Evolutionary conservation across 1,140 invertebrate species (phyloP), one percentile per base, ranked within the genome.

Genomic region (Brachionus angularis): DNA sequence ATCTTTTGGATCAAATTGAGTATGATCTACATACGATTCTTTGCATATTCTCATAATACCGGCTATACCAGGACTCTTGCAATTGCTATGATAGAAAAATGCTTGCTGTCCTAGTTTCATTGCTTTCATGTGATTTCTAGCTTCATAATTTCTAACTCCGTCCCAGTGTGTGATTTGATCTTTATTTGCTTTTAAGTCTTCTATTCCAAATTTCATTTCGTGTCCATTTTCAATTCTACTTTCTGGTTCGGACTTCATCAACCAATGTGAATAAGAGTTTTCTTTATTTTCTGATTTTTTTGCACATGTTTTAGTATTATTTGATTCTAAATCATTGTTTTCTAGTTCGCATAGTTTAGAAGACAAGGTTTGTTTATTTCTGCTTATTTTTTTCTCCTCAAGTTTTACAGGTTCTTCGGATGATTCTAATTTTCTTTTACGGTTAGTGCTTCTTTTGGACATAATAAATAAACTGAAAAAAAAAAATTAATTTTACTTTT

Each of bases 21-120:
- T 80, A 61, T 78, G 78, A 69, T 80, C 79, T 12, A 74, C 74
- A 73, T 80, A 79, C 33, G 74, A 73, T 67, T 79, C 78, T 69
- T 74, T 79, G 14, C 42, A 64, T 69, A 80, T 77, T 72, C 77
- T 72, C 73, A 78, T 77, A n/a, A 78, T 73, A 21, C 76, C 79
- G 71, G 74, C 77, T 14, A 81, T 79, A n/a, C 79, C 79, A 16
- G 79, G 79, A 42, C 74, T 73, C 72, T 80, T 80, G 53, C 76
- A 77, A 73, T 80, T 81, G 55, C 79, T 80, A 72, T 80, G 79
- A 67, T 81, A 81, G 62, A 81, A 81, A 72, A 80, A 80, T 5
- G 75, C 77, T 53, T 77, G 21, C 16, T 81, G 76, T 7, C 76
- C 78, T 14, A 75, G 16, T 72, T 76, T 79, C 77, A 81, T 80